phyloP scores from a whole-genome alignment of 2,113 vertebrate genomes.

The Rhadina sibilatrix region DNA sequence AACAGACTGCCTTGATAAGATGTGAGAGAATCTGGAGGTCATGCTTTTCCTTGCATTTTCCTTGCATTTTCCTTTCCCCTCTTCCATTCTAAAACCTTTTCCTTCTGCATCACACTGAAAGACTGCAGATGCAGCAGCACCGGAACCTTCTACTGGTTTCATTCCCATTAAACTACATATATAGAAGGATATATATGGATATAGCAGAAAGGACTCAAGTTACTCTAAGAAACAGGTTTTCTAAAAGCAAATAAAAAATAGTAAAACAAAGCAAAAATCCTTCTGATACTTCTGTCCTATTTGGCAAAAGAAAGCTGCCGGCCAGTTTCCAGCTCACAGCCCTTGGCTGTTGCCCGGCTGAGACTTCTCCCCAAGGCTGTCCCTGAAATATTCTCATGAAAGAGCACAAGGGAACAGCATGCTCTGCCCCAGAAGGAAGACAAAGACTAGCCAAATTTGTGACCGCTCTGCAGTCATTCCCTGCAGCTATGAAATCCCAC shows the following conservation, averaged over 20 bases:
- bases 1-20: not conserved
- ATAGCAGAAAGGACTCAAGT: not conserved
- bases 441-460: not conserved
- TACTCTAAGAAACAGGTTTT: not conserved
- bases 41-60: not conserved
- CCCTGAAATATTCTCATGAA: not conserved
- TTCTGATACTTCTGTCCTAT: not conserved
- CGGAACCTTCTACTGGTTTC: not conserved
- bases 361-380: not conserved
- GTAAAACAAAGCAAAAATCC: not conserved
- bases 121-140: not conserved
- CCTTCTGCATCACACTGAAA: not conserved
- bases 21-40: accelerated
- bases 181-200: no score
- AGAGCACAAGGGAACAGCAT: not conserved
- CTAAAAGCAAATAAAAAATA: not conserved
- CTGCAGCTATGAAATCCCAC: not conserved
- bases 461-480: not conserved
- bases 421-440: not conserved
- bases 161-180: not conserved
- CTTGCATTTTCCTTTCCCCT: not conserved
- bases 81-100: not conserved
- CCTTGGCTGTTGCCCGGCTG: not conserved
- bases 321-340: not conserved
- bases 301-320: not conserved